A percentile compares a stretch with the other conserved stretches of the same genome.
Evolutionary conservation across 2,888 invertebrate genomes (phyloP).

Genomic region (Aradus depressus): DNA sequence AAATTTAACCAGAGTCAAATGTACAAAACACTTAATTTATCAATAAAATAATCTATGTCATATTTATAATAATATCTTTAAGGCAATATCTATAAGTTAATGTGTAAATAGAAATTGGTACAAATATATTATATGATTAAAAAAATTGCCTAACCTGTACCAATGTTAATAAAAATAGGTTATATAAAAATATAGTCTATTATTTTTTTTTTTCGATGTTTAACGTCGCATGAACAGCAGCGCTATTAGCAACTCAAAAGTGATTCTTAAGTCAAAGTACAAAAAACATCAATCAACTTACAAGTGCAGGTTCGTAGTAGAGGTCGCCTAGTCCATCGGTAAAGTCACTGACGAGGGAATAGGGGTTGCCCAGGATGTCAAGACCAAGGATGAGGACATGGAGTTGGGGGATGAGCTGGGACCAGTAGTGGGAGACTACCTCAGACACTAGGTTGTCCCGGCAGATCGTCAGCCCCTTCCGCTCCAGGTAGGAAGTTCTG

Average conservation of each 20-base stretch:
- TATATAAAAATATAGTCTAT: no score
- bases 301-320: conserved; percentile 51
- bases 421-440: conserved; percentile 52
- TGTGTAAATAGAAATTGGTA: no score
- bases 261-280: background rate
- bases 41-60: no score
- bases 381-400: conserved; percentile 66
- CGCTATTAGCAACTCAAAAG: background rate
- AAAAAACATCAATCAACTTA: conserved; percentile 31
- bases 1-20: no score
- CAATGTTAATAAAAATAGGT: no score
- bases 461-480: conserved; percentile 46
- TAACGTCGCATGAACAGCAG: no score
- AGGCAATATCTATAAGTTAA: no score
- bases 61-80: no score
- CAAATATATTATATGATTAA: no score
- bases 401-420: conserved; percentile 66
- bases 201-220: no score
- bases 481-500: conserved; percentile 58
- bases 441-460: conserved; percentile 42
- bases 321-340: conserved; percentile 47
- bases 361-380: conserved; percentile 70
- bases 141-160: no score
- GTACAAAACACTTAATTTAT: no score
- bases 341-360: conserved; percentile 51